Base-by-base conservation (phyloP, 2,888 invertebrate genomes). In the Thysanoteuthis rhombus region DNA sequence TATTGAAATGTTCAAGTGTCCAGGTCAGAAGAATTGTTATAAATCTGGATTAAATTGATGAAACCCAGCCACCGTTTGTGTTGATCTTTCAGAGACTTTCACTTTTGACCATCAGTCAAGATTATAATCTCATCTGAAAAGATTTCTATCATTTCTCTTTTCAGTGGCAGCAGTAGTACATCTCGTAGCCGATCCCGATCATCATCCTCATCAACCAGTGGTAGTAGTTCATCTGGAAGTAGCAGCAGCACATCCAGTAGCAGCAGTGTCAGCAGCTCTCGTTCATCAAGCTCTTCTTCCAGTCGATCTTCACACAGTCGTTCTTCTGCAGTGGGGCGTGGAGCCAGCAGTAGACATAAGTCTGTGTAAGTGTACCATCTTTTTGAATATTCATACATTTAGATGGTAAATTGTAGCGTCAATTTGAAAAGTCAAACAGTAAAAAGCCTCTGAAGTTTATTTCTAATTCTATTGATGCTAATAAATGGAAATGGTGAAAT, bases 261-360 rank as follows among this genome's bases (percentile, higher is more conserved):
- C 39, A 95, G 95, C 93, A 95, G 95, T 38, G 95, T 95, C 58
- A 96, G 96, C 93, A 95, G 96, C 92, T 96, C 96, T 89, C 95
- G 96, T 36, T 96, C 96, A 47, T 95, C 96, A 42, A 96, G 96
- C 93, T 96, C 98, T 98, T 22, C 98, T 98, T 0, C 98, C 98
- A 0, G 98, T 98, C 92, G 97, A 97, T 95, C 98, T 97, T 47
- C 96, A 93, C 95, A 95, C 90, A 96, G 96, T 94, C 95, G 94
- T n/a, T 95, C 95, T 92, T 95, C 94, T 90, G 95, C 95, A 90
- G 96, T 95, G 94, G 96, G 96, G 38, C 94, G 95, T 92, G 95
- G 95, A 93, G 94, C 95, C 39, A 94, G 94, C 89, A 47, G 38
- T 40, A 92, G 92, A 38, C 92, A 92, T n/a, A 92, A 93, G 75